Evolutionary conservation across 2,113 vertebrate species (phyloP).

Genomic region (Salvelinus namaycush): DNA sequence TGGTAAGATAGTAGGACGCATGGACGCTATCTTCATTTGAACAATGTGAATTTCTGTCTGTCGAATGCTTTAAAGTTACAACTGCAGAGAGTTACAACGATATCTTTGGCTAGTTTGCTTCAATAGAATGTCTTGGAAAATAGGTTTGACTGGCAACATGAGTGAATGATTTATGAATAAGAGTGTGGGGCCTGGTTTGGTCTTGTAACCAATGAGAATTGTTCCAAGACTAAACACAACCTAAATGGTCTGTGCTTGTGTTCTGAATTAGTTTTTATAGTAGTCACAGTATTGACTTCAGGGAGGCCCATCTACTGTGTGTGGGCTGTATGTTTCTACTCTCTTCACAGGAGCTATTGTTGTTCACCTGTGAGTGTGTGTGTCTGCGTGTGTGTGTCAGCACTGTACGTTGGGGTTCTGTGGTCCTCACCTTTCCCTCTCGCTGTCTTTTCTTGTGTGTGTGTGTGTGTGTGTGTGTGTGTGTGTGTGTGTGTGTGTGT

Average conservation of each 20-base stretch:
- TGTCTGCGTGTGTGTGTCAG: neutral
- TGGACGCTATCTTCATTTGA: slow-evolving; percentile 13
- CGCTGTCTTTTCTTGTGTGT: slow-evolving; percentile 49
- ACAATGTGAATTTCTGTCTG: slow-evolving; percentile 6
- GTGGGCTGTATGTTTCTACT: neutral
- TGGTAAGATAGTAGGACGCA: slow-evolving; percentile 1
- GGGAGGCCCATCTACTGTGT: neutral
- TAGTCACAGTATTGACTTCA: too few species aligned
- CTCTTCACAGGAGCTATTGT: neutral
- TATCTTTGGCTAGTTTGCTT: neutral
- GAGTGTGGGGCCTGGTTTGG: too few species aligned
- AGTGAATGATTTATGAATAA: neutral
- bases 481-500: slow-evolving; percentile 72
- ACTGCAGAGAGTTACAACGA: neutral
- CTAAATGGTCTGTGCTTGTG: too few species aligned
- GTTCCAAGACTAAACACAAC: too few species aligned
- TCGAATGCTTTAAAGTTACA: too few species aligned
- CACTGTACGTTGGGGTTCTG: slow-evolving; percentile 29
- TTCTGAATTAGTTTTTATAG: too few species aligned
- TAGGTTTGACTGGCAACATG: neutral
- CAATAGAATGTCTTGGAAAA: neutral
- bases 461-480: too few species aligned
- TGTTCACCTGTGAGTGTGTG: neutral
- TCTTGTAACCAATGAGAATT: too few species aligned
- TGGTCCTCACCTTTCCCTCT: slow-evolving; percentile 71